These are phyloP conservation scores for Rhadinocentrus ornatus DNA, from an alignment of 2,797 vertebrate genomes.

Conservation along the genomic window DNA sequence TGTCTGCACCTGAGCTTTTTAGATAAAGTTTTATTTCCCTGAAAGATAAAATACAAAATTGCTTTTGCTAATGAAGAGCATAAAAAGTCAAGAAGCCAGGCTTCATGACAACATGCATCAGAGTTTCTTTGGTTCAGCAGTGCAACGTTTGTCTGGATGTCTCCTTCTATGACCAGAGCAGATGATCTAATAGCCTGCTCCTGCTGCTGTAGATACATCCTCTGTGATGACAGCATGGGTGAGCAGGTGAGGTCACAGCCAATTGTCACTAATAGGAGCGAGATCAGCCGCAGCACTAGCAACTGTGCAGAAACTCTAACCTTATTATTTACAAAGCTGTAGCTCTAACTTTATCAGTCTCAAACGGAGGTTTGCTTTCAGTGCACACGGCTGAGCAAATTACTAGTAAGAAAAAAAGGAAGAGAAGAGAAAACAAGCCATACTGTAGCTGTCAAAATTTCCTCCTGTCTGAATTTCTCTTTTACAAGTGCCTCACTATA, in stretches of 20 bases:
- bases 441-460: constrained; percentile 84
- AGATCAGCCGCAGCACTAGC: constrained; percentile 75
- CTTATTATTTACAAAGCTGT: constrained; percentile 82
- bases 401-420: constrained; percentile 66
- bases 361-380: constrained; percentile 65
- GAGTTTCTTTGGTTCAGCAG: constrained; percentile 62
- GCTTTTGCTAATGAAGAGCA: constrained; percentile 53
- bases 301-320: constrained; percentile 75
- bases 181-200: constrained; percentile 69
- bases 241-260: constrained; percentile 82
- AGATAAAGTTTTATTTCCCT: neutral
- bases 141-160: constrained; percentile 76
- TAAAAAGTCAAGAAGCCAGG: constrained; percentile 64
- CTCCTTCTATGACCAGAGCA: constrained; percentile 73
- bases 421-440: constrained; percentile 67
- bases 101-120: constrained; percentile 67
- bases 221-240: constrained; percentile 71
- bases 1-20: constrained; percentile 24
- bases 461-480: constrained; percentile 74
- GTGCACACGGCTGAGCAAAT: constrained; percentile 62
- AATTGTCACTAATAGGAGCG: constrained; percentile 78
- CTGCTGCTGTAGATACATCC: constrained; percentile 58
- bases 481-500: constrained; percentile 74
- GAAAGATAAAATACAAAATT: constrained; percentile 38
- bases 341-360: constrained; percentile 74